Evolutionary conservation across 1,140 invertebrate genomes (phyloP).

Genomic region (Amyelois transitella): DNA sequence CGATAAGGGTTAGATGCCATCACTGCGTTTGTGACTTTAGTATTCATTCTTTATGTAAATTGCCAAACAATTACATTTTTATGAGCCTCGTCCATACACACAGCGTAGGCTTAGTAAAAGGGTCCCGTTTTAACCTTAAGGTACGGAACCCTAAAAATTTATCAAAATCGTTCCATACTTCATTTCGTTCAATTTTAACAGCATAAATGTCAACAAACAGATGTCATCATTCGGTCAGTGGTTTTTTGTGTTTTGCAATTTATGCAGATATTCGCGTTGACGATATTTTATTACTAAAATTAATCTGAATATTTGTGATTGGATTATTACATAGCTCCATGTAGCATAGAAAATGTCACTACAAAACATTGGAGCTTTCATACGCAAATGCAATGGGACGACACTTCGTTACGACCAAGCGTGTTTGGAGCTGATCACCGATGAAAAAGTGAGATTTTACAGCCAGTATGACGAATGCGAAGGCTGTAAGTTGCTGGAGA

Average conservation of each 20-base stretch:
- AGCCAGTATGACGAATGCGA: slow-evolving; percentile 63
- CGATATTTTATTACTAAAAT: not conserved
- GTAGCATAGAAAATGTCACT: slow-evolving; percentile 30
- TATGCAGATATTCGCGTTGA: not conserved
- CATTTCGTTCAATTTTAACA: not conserved
- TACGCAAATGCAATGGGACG: slow-evolving; percentile 41
- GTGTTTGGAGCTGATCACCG: slow-evolving; percentile 52
- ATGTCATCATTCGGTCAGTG: not conserved
- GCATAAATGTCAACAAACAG: not conserved
- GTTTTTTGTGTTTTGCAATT: not conserved
- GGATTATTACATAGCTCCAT: too few relatives aligned
- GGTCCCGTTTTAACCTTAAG: too few relatives aligned
- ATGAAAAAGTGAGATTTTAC: slow-evolving; percentile 42
- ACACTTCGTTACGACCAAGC: slow-evolving; percentile 52
- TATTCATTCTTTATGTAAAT: too few relatives aligned
- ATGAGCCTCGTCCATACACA: too few relatives aligned
- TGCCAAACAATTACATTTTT: too few relatives aligned
- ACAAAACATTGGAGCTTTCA: slow-evolving; percentile 51
- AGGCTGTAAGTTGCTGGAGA: slow-evolving; percentile 46
- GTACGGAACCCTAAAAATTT: too few relatives aligned
- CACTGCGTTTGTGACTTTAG: too few relatives aligned
- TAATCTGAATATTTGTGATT: too few relatives aligned
- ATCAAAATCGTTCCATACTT: too few relatives aligned
- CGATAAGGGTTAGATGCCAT: too few relatives aligned
- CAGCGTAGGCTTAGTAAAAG: too few relatives aligned